A percentile compares a stretch with the other conserved stretches of the same genome.
Conservation (phyloP, 2,888 invertebrate genomes). For the Andrena trimmerana region DNA sequence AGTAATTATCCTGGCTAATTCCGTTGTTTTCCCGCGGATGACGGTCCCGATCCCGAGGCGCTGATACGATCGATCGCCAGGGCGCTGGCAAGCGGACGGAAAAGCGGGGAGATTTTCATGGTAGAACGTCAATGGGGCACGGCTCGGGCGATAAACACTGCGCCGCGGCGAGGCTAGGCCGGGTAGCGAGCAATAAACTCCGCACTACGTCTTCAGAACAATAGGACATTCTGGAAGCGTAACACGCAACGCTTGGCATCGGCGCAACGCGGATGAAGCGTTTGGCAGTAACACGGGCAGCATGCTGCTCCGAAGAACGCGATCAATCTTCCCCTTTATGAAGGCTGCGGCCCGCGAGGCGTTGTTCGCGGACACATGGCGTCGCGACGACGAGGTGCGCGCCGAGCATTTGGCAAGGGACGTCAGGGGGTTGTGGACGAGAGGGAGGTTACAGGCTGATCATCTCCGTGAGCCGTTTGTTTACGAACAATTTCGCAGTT, state of each 20-base stretch:
- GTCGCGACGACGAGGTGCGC: slow-evolving; percentile 58
- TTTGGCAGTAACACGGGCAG: slow-evolving; percentile 63
- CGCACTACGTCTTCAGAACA: slow-evolving; percentile 69
- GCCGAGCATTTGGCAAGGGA: slow-evolving; percentile 65
- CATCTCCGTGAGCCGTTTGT: not conserved
- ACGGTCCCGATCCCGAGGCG: slow-evolving; percentile 35
- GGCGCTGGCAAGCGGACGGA: slow-evolving; percentile 23
- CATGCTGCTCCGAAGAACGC: slow-evolving; percentile 48
- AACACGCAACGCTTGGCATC: slow-evolving; percentile 70
- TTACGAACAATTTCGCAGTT: not conserved
- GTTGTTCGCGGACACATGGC: slow-evolving; percentile 59
- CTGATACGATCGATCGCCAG: slow-evolving; percentile 46
- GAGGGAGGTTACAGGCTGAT: not conserved
- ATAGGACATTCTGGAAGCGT: slow-evolving; percentile 72
- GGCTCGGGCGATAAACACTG: slow-evolving; percentile 60
- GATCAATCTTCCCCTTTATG: slow-evolving; percentile 72
- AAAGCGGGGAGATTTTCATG: slow-evolving; percentile 40
- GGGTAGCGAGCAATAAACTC: slow-evolving; percentile 69
- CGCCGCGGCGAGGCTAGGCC: slow-evolving; percentile 40
- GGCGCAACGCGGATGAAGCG: slow-evolving; percentile 61
- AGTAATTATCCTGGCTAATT: slow-evolving; percentile 52
- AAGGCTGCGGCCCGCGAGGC: slow-evolving; percentile 51
- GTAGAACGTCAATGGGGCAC: slow-evolving; percentile 6
- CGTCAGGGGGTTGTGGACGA: slow-evolving; percentile 58
- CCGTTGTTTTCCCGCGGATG: slow-evolving; percentile 52